Conservation (phyloP, 1,140 invertebrate species). For the Pteromalus puparum region DNA sequence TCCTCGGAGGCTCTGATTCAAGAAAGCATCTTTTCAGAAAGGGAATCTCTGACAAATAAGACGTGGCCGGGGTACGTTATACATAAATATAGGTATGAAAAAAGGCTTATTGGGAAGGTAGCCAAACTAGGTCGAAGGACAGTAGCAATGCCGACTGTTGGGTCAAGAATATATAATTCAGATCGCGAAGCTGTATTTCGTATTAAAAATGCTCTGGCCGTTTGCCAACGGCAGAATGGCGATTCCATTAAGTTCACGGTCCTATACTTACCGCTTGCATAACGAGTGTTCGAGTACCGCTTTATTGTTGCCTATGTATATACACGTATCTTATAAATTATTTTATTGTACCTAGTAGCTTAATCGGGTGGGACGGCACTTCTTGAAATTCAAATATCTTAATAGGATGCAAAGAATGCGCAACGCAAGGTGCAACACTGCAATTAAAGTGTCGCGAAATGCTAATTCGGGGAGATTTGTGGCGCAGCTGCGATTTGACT, state of each 20-base stretch:
- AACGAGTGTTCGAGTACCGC: too few relatives aligned
- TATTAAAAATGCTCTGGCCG: conserved; percentile 14
- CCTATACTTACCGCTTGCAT: too few relatives aligned
- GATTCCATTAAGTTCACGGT: not conserved
- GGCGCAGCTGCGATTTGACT: conserved; percentile 17
- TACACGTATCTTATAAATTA: too few relatives aligned
- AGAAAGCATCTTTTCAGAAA: not conserved
- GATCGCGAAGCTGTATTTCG: not conserved
- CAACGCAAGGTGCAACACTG: conserved; percentile 26
- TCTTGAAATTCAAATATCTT: conserved; percentile 6
- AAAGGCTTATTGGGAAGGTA: too few relatives aligned
- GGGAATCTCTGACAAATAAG: too few relatives aligned
- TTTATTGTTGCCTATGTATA: too few relatives aligned
- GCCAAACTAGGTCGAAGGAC: conserved; percentile 5
- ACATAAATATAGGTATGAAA: too few relatives aligned
- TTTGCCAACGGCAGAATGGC: not conserved
- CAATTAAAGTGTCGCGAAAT: not conserved
- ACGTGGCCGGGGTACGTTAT: too few relatives aligned
- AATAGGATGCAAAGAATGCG: not conserved
- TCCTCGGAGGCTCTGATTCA: not conserved
- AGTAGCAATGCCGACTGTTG: not conserved
- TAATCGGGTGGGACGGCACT: not conserved
- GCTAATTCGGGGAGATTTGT: conserved; percentile 41
- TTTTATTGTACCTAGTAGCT: not conserved
- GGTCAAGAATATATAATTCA: not conserved